Evolutionary conservation across 2,797 vertebrate genomes (phyloP), one percentile per base, ranked within the genome.

Genomic region (Sebastes baramenuke): DNA sequence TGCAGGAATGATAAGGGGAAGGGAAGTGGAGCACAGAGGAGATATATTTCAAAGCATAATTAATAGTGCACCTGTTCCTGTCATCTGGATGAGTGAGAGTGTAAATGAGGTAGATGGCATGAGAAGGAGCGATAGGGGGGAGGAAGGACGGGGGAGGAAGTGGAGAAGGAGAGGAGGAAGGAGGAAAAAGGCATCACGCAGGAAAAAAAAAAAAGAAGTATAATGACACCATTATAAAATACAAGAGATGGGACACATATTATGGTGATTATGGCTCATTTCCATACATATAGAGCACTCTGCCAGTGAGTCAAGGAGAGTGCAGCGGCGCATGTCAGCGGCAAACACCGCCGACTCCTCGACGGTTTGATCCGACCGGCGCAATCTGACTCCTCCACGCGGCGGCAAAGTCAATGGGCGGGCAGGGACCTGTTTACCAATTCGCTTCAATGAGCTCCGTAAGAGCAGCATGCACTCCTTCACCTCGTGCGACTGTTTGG

Each of bases 281-380:
- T 95, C 90, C 94, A 95, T 95, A 94, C 92, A 95, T 93, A 95
- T 91, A 84, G 90, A 93, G 88, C 82, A 86, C 89, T 89, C 84
- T 67, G 84, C 89, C 77, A 86, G 78, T 11, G 73, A 90, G 91
- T 94, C 93, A 91, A 93, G 91, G 93, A 93, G 91, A 91, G 89
- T 87, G 93, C 90, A 90, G 83, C 14, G 27, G 62, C 61, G 85
- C 90, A 84, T 89, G 87, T 88, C 83, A 76, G 84, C 59, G 11
- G 80, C 73, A 76, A 76, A 80, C 81, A 79, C 84, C 34, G 79
- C 59, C 32, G 38, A 52, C 85, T 88, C 82, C 82, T 84, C 83
- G 46, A 81, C 80, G 46, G 85, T 85, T 79, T 80, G 80, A 87
- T 85, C 82, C 46, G 3, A 80, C 42, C 72, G 67, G 75, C 60